Base-by-base conservation (phyloP, 2,797 vertebrate species). In the Cossypha polioptera region DNA sequence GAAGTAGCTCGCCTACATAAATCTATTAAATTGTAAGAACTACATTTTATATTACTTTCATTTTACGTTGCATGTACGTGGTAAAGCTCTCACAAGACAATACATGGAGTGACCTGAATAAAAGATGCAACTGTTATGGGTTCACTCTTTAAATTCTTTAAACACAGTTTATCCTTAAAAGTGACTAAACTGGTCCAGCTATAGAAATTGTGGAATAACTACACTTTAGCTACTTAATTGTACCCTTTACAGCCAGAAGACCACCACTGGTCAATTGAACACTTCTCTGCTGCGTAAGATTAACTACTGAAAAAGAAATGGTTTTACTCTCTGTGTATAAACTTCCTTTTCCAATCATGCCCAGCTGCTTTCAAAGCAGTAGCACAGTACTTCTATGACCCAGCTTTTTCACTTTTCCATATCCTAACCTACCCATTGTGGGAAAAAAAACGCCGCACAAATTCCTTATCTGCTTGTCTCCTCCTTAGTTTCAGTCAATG, bases 381-480 rank as follows among this genome's bases (percentile, higher is more conserved):
- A 80, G 45, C 53, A 76, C 35, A 47, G 43, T 43, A 76, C 33
- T 90, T 73, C 65, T 76, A 13, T 35, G 48, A 65, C 25, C 74
- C 77, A 92, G 77, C 24, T 79, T 91, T 94, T 94, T 43, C 63
- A 83, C 50, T 89, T 92, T 82, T 91, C 82, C 66, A 69, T 82
- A 94, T 90, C 80, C 45, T 84, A 95, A 82, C 91, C 76, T 58
- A 75, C 33, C 36, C 69, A 77, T 73, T 94, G 75, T 77, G 94
- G 45, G 12, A 13, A 47, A 92, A 96, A 91, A 94, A 92, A 88
- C 20, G 55, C 63, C 0, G 9, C 35, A 74, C 74, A 83, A 94
- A 96, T 93, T 95, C 86, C 80, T 92, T 96, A 97, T 95, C 95
- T 95, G 78, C 69, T 94, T 94, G 88, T 94, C 80, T 94, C 54